Percentiles rank a stretch among this genome's conserved stretches.
Evolutionary conservation across 2,797 vertebrate species (phyloP).

Genomic region (Pyrocephalus nanus): DNA sequence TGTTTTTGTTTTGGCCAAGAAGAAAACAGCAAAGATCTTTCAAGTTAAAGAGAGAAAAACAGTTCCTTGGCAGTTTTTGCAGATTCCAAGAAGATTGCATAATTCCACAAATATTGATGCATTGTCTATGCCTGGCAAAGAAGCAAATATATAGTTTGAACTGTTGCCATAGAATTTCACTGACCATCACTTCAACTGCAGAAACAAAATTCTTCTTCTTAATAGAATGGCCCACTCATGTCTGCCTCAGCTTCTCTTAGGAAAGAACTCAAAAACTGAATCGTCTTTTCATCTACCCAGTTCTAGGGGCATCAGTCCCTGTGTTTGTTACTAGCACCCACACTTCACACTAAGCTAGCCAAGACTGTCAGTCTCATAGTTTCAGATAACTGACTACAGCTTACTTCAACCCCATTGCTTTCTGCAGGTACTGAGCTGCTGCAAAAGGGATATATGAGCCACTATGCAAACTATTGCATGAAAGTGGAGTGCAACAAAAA

Average conservation of each 20-base stretch:
- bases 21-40: slow-evolving; percentile 48
- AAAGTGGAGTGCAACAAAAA: neutral
- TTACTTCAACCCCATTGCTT: neutral
- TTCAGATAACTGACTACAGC: neutral
- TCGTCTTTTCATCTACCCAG: neutral
- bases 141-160: slow-evolving; percentile 41
- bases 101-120: slow-evolving; percentile 59
- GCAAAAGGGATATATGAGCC: neutral
- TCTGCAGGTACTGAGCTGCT: neutral
- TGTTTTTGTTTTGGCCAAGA: neutral
- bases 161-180: slow-evolving; percentile 40
- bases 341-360: neutral
- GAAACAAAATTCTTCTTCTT: slow-evolving; percentile 31
- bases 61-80: slow-evolving; percentile 8
- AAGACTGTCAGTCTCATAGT: neutral
- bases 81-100: slow-evolving; percentile 44
- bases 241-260: neutral
- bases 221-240: neutral
- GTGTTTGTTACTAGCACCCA: neutral
- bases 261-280: neutral
- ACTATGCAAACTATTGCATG: neutral
- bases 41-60: neutral
- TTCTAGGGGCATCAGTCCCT: neutral
- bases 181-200: slow-evolving; percentile 51
- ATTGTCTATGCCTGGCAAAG: slow-evolving; percentile 50